Evolutionary conservation across 2,888 invertebrate species (phyloP).

Genomic region (Drosophila crucigera): DNA sequence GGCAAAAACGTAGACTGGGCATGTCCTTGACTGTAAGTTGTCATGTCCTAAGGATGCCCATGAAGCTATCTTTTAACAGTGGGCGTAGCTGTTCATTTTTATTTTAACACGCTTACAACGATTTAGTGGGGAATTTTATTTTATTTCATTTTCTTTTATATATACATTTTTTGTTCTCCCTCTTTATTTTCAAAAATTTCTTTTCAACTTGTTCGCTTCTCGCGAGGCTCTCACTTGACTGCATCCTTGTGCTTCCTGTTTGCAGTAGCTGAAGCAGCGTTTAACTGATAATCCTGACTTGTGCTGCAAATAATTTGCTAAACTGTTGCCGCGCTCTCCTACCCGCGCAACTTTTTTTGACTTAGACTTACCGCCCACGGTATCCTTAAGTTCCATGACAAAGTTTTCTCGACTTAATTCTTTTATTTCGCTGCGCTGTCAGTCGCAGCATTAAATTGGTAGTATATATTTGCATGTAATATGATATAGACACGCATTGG

Average conservation of each 20-base stretch:
- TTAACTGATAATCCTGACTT: conserved; percentile 80
- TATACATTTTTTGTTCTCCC: conserved; percentile 18
- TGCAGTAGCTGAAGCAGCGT: conserved; percentile 28
- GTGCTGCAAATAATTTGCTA: conserved; percentile 75
- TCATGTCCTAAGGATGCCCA: conserved; percentile 31
- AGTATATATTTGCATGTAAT: conserved; percentile 63
- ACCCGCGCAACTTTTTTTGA: background rate
- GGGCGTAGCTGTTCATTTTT: conserved; percentile 46
- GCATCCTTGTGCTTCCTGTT: conserved; percentile 32
- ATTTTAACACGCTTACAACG: conserved; percentile 66
- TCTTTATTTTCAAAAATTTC: conserved; percentile 3
- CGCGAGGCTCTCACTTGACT: conserved; percentile 57
- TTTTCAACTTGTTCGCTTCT: conserved; percentile 47
- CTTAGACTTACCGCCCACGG: conserved; percentile 20
- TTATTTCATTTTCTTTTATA: conserved; percentile 23
- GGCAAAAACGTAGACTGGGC: conserved; percentile 25
- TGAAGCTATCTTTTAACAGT: conserved; percentile 22
- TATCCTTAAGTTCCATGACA: conserved; percentile 16
- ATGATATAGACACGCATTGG: conserved; percentile 72
- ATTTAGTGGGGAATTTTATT: conserved; percentile 57
- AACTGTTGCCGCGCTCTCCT: conserved; percentile 59
- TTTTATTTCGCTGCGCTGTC: conserved; percentile 32
- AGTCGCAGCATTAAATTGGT: conserved; percentile 32
- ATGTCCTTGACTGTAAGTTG: conserved; percentile 73
- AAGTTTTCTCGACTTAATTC: conserved; percentile 30